Conservation (phyloP, 92 coral and sea anemone species). For the Meandrina meandrites region DNA sequence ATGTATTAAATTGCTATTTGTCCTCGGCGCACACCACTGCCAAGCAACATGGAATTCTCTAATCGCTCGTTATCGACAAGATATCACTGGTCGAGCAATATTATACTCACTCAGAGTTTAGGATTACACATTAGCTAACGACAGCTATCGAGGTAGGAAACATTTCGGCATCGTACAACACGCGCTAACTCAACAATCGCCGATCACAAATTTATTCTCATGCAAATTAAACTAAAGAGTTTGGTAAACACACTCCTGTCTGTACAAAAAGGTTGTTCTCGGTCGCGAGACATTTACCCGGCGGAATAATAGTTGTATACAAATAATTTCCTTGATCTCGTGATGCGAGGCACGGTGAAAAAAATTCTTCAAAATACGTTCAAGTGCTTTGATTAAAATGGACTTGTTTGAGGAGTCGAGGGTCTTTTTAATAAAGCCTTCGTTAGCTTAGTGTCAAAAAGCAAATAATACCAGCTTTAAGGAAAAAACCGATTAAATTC, state of each 20-base stretch:
- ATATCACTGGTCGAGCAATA: conserved; percentile 1
- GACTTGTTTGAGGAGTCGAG: conserved; percentile 21
- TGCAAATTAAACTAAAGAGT: conserved; percentile 50
- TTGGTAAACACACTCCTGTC: conserved; percentile 45
- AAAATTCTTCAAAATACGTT: not conserved
- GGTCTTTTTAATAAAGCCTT: conserved; percentile 9
- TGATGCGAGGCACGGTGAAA: conserved; percentile 12
- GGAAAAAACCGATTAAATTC: conserved; percentile 37
- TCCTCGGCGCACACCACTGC: not conserved
- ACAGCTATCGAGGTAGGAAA: conserved; percentile 22
- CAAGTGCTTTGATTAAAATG: conserved; percentile 26
- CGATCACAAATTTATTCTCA: conserved; percentile 38
- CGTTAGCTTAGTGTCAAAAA: conserved; percentile 39
- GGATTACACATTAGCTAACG: conserved; percentile 3
- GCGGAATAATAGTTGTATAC: conserved; percentile 23
- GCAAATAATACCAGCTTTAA: conserved; percentile 37
- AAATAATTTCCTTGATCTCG: conserved; percentile 11
- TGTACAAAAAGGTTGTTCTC: conserved; percentile 31
- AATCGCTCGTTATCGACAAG: conserved; percentile 19
- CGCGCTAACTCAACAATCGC: conserved; percentile 15
- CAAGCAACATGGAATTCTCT: conserved; percentile 27
- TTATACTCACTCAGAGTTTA: not conserved
- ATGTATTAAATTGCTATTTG: conserved; percentile 20
- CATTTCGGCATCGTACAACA: conserved; percentile 20
- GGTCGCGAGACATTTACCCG: conserved; percentile 34